Base-by-base conservation (phyloP, 2,888 invertebrate genomes). In the Osedax frankpressi region DNA sequence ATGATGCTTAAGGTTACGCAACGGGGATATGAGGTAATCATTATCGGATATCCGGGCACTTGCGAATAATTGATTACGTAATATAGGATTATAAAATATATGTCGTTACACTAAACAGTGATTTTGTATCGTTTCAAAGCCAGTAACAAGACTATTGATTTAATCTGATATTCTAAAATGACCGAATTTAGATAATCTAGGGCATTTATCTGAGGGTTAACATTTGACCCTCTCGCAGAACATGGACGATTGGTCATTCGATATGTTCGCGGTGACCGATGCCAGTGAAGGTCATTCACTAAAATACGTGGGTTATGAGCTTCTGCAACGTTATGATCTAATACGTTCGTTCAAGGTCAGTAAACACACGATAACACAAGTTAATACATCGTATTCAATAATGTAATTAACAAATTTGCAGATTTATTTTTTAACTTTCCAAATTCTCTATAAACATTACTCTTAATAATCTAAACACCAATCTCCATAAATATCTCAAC, bases 181-280 rank as follows among this genome's bases (percentile, higher is more conserved):
- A 63, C 26, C 19, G 14, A 11, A 6, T 27, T 27, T n/a, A n/a
- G n/a, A n/a, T n/a, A n/a, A n/a, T n/a, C 27, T 27, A 19, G 24
- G n/a, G 65, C 65, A 11, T 63, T 71, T 71, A 44, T 72, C 73
- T 74, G 70, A n/a, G n/a, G n/a, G n/a, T n/a, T n/a, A n/a, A n/a
- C n/a, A n/a, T n/a, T n/a, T n/a, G n/a, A n/a, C 69, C 44, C 26
- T 19, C 67, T 79, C 78, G 68, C 79, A 84, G 83, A 80, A 81
- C 74, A 86, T 94, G 76, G 93, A 94, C 85, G 91, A 93, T 78
- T 96, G 95, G 95, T 91, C 91, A 2, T 95, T 95, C 86, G 92
- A 94, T 86, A 92, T 94, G 76, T 95, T 94, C 83, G 89, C 90
- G 1, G 87, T 96, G 77, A 91, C 90, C 81, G 92, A 93, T 78